These are phyloP conservation scores for Lathronympha strigana DNA, from an alignment of 2,888 invertebrate species.

Conservation along the genomic window DNA sequence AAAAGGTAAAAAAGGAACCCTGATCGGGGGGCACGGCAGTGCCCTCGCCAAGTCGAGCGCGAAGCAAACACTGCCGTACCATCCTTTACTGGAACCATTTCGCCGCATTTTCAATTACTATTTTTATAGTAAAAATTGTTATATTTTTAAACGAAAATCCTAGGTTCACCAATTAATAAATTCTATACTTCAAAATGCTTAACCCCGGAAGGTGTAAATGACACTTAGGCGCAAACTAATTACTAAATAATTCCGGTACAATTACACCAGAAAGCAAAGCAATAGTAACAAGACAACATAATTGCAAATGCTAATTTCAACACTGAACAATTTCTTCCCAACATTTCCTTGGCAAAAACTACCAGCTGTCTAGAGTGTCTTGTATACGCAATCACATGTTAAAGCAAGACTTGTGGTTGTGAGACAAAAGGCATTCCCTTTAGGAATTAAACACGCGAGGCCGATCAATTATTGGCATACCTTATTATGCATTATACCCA, in stretches of 20 bases:
- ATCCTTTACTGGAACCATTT: too few species aligned
- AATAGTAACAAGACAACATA: slow-evolving; percentile 20
- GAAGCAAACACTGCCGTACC: too few species aligned
- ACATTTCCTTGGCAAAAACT: slow-evolving; percentile 56
- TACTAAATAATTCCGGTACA: slow-evolving; percentile 23
- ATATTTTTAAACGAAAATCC: too few species aligned
- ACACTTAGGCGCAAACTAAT: not conserved
- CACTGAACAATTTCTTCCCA: slow-evolving; percentile 49
- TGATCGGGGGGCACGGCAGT: too few species aligned
- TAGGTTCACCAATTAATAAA: too few species aligned
- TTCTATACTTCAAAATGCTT: too few species aligned
- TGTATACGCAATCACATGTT: slow-evolving; percentile 56
- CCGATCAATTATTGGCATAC: slow-evolving; percentile 63
- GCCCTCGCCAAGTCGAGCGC: too few species aligned
- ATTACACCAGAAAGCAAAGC: slow-evolving; percentile 23
- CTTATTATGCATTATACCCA: slow-evolving; percentile 62
- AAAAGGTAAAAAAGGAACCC: too few species aligned
- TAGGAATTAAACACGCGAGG: slow-evolving; percentile 73
- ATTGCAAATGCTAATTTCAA: slow-evolving; percentile 42
- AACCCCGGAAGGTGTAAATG: too few species aligned
- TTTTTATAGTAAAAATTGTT: too few species aligned
- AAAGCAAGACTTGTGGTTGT: slow-evolving; percentile 47
- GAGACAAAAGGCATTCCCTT: slow-evolving; percentile 60
- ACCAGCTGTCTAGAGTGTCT: slow-evolving; percentile 46
- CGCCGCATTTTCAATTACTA: too few species aligned